phyloP scores from a whole-genome alignment of 2,113 vertebrate species.

The Hemibagrus wyckioides region DNA sequence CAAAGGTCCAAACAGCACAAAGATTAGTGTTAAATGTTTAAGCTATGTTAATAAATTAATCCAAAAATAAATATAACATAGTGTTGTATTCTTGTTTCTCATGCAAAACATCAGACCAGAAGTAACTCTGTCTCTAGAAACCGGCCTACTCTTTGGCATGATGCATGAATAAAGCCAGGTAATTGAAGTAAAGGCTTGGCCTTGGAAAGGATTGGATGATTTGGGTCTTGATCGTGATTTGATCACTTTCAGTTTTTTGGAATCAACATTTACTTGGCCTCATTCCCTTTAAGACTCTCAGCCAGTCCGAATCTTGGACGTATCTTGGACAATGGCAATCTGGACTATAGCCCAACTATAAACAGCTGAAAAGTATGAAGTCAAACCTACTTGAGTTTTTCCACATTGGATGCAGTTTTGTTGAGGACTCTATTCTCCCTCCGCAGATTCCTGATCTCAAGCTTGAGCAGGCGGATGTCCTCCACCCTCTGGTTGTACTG shows the following conservation, averaged over 20 bases:
- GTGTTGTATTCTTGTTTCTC: no score
- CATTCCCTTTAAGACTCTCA: not conserved
- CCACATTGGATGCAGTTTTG: slow-evolving; percentile 79
- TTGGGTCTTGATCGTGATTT: no score
- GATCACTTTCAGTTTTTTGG: not conserved
- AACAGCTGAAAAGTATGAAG: not conserved
- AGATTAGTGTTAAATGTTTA: not conserved
- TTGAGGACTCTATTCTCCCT: slow-evolving; percentile 81
- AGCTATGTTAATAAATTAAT: not conserved
- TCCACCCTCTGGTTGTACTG: slow-evolving; percentile 87
- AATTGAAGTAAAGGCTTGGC: not conserved
- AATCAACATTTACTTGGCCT: not conserved
- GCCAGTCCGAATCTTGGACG: not conserved
- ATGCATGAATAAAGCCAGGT: not conserved
- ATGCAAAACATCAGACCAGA: not conserved
- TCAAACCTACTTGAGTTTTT: slow-evolving; percentile 85
- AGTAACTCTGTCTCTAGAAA: not conserved
- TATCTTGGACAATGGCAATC: not conserved
- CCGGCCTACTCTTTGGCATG: not conserved
- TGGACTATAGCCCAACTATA: not conserved
- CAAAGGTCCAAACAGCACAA: not conserved
- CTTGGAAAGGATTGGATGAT: not conserved
- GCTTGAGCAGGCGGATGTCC: slow-evolving; percentile 86
- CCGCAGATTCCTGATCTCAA: slow-evolving; percentile 84
- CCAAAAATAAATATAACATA: not conserved